Evolutionary conservation across 2,888 invertebrate genomes (phyloP).

Genomic region (Conchocele bisecta): DNA sequence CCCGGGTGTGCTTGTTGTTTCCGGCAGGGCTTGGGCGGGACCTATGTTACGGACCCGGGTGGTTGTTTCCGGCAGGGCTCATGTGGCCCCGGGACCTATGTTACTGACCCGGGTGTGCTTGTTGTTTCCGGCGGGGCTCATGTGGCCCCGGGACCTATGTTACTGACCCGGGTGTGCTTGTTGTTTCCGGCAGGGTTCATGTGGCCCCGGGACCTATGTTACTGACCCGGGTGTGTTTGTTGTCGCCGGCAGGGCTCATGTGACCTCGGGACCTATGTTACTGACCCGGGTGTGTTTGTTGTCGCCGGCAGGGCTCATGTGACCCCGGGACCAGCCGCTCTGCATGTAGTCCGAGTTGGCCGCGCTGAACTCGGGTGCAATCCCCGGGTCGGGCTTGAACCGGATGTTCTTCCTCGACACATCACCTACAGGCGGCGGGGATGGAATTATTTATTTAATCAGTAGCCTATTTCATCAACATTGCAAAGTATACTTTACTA

Average conservation of each 20-base stretch:
- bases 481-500: no score
- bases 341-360: constrained; percentile 73
- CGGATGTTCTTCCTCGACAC: constrained; percentile 70
- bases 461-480: no score
- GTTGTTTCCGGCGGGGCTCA: constrained; percentile 78
- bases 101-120: constrained; percentile 75
- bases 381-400: constrained; percentile 75
- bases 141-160: no score
- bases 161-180: constrained; percentile 73
- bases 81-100: constrained; percentile 82
- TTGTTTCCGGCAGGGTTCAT: constrained; percentile 81
- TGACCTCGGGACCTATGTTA: constrained; percentile 78
- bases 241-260: constrained; percentile 80
- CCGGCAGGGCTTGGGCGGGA: no score
- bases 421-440: no score
- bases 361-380: constrained; percentile 69
- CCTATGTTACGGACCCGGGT: no score
- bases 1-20: constrained; percentile 76
- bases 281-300: constrained; percentile 75
- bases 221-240: constrained; percentile 74
- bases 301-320: constrained; percentile 81
- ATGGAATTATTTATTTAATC: no score
- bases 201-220: constrained; percentile 80
- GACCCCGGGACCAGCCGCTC: constrained; percentile 81
- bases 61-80: constrained; percentile 81